phyloP scores from a whole-genome alignment of 2,797 vertebrate genomes.

The Melanotaenia trifasciata region DNA sequence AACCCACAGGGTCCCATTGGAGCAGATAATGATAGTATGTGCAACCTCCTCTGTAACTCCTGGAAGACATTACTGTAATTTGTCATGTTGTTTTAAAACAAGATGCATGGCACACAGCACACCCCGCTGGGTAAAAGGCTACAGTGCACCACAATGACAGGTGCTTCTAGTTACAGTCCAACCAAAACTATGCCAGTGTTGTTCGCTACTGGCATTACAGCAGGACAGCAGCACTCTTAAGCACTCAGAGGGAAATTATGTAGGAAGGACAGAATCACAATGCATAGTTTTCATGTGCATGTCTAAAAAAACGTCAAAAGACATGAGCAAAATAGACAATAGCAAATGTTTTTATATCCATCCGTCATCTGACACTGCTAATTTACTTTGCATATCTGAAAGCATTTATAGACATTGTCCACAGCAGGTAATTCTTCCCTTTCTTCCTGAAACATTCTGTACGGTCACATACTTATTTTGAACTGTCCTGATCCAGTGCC shows the following conservation, averaged over 20 bases:
- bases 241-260: constrained; percentile 25
- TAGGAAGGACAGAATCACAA: constrained; percentile 1
- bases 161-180: constrained; percentile 24
- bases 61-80: constrained; percentile 47
- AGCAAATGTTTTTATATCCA: constrained; percentile 6
- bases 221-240: constrained; percentile 22
- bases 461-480: constrained; percentile 63
- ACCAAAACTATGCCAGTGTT: constrained; percentile 24
- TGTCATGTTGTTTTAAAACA: constrained; percentile 14
- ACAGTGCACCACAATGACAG: constrained; percentile 39
- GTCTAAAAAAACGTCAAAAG: constrained; percentile 11
- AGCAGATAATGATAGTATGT: constrained; percentile 15
- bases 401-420: constrained; percentile 9
- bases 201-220: constrained; percentile 28
- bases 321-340: background rate
- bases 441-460: constrained; percentile 40
- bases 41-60: constrained; percentile 44
- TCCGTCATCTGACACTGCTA: constrained; percentile 4
- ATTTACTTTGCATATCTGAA: constrained; percentile 10
- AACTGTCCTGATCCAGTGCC: constrained; percentile 71
- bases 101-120: background rate
- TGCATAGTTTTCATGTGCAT: constrained; percentile 14
- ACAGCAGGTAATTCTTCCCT: constrained; percentile 29
- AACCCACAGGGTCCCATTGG: constrained; percentile 13
- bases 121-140: constrained; percentile 43